A percentile compares a stretch with the other conserved stretches of the same genome.
These are phyloP conservation scores for Scleropages formosus DNA, from an alignment of 2,797 vertebrate species.

Conservation along the genomic window DNA sequence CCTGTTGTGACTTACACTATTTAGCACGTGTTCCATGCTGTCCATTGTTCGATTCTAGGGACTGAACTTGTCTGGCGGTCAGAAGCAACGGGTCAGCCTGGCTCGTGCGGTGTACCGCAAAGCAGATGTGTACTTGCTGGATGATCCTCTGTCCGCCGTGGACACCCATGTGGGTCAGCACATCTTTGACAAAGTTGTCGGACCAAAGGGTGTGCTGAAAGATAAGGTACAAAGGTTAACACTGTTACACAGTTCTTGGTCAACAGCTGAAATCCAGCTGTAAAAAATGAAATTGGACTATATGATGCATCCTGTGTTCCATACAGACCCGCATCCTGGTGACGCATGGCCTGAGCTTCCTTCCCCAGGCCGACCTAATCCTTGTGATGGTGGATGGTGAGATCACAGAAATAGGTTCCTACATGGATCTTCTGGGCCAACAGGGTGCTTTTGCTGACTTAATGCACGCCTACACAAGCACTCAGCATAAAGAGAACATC, in stretches of 20 bases:
- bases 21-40: background rate
- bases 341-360: constrained; percentile 75
- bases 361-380: constrained; percentile 85
- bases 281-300: background rate
- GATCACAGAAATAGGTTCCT: constrained; percentile 87
- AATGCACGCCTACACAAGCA: constrained; percentile 52
- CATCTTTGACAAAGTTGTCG: constrained; percentile 76
- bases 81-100: constrained; percentile 78
- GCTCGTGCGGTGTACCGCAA: constrained; percentile 75
- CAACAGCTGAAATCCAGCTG: background rate
- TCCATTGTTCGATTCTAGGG: constrained; percentile 57
- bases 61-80: constrained; percentile 77
- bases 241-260: background rate
- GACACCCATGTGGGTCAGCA: constrained; percentile 74
- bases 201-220: constrained; percentile 69
- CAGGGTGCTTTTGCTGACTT: constrained; percentile 68
- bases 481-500: constrained; percentile 43
- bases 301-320: background rate
- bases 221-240: constrained; percentile 56
- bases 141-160: constrained; percentile 76
- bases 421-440: constrained; percentile 75
- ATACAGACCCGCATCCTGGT: constrained; percentile 77
- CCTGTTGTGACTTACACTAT: background rate
- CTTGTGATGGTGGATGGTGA: constrained; percentile 81
- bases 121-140: constrained; percentile 73